Conservation (phyloP, 2,888 invertebrate genomes). For the Tenthredo notha region DNA sequence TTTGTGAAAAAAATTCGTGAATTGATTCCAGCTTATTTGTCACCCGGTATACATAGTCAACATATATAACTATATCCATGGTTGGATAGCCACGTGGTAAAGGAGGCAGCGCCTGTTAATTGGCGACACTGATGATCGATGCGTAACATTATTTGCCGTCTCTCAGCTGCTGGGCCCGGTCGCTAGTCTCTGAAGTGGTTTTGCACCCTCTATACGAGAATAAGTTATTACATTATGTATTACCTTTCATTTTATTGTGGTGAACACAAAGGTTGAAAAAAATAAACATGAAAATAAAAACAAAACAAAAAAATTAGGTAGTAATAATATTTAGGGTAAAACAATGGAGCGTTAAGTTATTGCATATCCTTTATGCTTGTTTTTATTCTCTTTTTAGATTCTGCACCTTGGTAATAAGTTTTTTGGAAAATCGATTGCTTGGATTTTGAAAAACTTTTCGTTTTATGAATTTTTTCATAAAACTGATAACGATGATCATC, state of each 20-base stretch:
- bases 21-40: background rate
- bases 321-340: conserved; percentile 10
- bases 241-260: background rate
- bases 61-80: conserved; percentile 5
- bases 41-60: background rate
- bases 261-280: background rate
- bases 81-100: conserved; percentile 32
- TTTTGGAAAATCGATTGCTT: no score
- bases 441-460: no score
- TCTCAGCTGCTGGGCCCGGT: conserved; percentile 13
- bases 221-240: background rate
- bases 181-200: conserved; percentile 25
- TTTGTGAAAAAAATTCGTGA: background rate
- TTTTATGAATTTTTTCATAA: no score
- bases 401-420: background rate
- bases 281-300: no score
- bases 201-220: background rate
- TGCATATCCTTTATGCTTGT: background rate
- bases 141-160: conserved; percentile 66
- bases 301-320: background rate
- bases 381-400: background rate
- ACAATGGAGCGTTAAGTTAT: background rate
- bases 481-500: background rate
- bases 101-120: conserved; percentile 64
- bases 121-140: conserved; percentile 72